Evolutionary conservation across 2,113 vertebrate genomes (phyloP).

Genomic region (Cephalopterus ornatus): DNA sequence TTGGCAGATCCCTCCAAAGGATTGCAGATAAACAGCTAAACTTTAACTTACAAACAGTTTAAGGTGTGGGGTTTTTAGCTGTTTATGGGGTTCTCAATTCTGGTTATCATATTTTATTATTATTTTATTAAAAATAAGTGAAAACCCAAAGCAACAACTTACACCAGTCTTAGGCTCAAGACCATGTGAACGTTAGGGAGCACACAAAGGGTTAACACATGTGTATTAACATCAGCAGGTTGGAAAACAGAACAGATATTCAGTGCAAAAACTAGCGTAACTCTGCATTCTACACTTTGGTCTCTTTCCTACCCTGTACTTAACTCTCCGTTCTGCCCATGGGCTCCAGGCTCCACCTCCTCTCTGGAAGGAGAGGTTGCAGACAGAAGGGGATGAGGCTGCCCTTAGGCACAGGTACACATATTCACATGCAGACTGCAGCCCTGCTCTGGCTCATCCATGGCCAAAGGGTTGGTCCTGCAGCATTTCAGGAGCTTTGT

Average conservation of each 20-base stretch:
- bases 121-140: not conserved
- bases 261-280: not conserved
- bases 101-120: not conserved
- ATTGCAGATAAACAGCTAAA: not conserved
- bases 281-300: not conserved
- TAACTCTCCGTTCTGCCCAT: not conserved
- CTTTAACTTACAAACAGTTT: not conserved
- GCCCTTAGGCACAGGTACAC: not conserved
- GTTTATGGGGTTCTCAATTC: not conserved
- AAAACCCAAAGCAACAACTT: not conserved
- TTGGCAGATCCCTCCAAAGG: not conserved
- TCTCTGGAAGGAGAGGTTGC: not conserved
- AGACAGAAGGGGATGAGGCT: not conserved
- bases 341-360: not conserved
- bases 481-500: not conserved
- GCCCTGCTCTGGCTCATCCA: not conserved
- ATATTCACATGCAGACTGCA: not conserved
- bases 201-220: rapidly evolving
- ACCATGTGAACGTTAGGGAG: not conserved
- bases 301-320: not conserved
- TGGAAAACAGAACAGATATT: not conserved
- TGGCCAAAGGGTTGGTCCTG: not conserved
- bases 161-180: not conserved
- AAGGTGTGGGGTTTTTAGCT: not conserved
- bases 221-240: not conserved